These are phyloP conservation scores for Phainopepla nitens DNA, from an alignment of 2,113 vertebrate genomes.

Conservation along the genomic window DNA sequence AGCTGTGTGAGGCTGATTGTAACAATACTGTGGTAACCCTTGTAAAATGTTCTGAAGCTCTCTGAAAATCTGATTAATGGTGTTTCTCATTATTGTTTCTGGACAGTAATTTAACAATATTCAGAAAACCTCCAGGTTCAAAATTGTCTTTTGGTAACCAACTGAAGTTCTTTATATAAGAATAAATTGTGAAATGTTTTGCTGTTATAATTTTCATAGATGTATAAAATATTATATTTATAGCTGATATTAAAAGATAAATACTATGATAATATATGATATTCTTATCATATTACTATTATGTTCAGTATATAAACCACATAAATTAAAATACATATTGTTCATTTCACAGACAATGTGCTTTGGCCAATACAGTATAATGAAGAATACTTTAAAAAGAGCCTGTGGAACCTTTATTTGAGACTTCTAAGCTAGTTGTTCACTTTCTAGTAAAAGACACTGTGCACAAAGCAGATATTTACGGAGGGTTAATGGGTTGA, in stretches of 20 bases:
- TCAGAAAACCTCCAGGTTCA: not conserved
- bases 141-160: not conserved
- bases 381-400: not conserved
- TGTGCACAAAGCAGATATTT: not conserved
- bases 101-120: not conserved
- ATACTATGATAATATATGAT: too few relatives aligned
- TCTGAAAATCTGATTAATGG: not conserved
- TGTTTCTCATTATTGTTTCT: not conserved
- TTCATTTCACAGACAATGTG: not conserved
- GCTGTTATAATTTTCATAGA: not conserved
- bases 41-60: not conserved
- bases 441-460: not conserved
- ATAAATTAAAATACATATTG: not conserved
- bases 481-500: not conserved
- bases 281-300: not conserved
- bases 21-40: not conserved
- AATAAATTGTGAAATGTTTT: not conserved
- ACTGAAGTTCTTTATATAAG: not conserved
- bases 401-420: not conserved
- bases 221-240: not conserved
- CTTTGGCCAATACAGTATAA: not conserved
- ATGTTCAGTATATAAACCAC: not conserved
- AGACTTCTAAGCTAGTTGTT: not conserved
- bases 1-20: accelerated
- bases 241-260: not conserved